Percentiles rank a stretch among this genome's conserved stretches.
Conservation (phyloP, 1,140 invertebrate genomes). For the Lepidostoma basale region DNA sequence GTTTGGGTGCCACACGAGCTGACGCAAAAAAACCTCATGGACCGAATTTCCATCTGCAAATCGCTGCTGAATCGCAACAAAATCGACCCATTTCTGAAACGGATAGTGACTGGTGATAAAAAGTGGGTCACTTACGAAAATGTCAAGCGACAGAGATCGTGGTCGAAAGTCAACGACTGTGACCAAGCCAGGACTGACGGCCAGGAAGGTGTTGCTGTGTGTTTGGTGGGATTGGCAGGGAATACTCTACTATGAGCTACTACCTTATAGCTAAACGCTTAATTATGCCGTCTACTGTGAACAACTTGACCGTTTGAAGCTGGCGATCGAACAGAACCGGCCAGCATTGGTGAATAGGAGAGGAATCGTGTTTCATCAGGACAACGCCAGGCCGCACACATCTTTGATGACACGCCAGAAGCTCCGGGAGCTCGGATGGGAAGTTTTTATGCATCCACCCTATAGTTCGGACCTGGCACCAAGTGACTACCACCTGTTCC, state of each 20-base stretch:
- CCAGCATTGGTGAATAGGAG: conserved; percentile 3
- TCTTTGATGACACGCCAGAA: conserved; percentile 6
- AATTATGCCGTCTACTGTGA: conserved; percentile 6
- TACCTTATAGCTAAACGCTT: no score
- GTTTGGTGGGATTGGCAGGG: conserved; percentile 3
- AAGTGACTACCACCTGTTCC: not conserved
- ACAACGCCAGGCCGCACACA: conserved; percentile 6
- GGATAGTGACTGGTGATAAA: not conserved
- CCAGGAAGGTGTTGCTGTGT: conserved; percentile 12
- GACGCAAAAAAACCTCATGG: conserved; percentile 5
- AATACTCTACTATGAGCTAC: conserved; percentile 7
- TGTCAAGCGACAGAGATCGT: not conserved
- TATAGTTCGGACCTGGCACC: conserved; percentile 5
- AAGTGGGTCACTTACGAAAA: not conserved
- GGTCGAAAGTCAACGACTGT: not conserved
- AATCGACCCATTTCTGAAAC: conserved; percentile 9
- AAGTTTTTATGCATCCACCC: not conserved
- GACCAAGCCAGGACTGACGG: conserved; percentile 4
- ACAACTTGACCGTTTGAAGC: conserved; percentile 3
- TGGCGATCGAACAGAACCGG: conserved; percentile 1
- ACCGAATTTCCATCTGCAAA: conserved; percentile 2
- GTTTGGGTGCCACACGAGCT: not conserved
- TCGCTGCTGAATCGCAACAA: conserved; percentile 8
- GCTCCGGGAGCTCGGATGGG: not conserved
- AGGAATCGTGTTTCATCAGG: conserved; percentile 13